Evolutionary conservation across 2,113 vertebrate genomes (phyloP).

Genomic region (Perca schrenkii): DNA sequence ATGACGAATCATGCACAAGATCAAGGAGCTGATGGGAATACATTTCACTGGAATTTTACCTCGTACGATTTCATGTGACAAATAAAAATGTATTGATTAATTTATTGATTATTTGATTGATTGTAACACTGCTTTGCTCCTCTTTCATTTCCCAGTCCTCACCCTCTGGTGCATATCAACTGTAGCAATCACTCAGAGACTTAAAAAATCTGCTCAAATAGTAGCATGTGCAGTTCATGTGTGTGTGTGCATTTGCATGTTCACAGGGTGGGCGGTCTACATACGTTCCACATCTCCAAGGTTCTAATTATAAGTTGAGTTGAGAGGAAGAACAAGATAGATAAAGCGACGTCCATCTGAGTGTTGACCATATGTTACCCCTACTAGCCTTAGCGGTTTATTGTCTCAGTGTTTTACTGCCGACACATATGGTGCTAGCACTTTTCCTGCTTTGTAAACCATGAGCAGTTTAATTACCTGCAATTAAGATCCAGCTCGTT

Average conservation of each 20-base stretch:
- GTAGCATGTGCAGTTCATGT: neutral
- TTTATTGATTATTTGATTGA: too few relatives aligned
- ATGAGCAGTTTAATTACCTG: conserved; percentile 57
- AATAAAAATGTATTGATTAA: too few relatives aligned
- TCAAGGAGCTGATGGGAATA: too few relatives aligned
- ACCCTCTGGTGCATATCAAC: conserved; percentile 32
- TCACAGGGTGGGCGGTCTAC: neutral
- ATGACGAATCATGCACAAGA: too few relatives aligned
- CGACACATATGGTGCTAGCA: conserved; percentile 34
- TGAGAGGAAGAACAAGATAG: conserved; percentile 12
- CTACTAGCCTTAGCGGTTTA: neutral
- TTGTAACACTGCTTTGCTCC: neutral
- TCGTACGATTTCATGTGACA: too few relatives aligned
- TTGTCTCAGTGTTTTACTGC: conserved; percentile 34
- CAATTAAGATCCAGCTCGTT: conserved; percentile 58
- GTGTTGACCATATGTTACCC: conserved; percentile 16
- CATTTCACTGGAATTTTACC: too few relatives aligned
- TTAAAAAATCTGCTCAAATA: neutral
- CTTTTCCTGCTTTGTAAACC: conserved; percentile 47
- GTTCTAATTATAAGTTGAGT: conserved; percentile 37
- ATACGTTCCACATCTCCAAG: conserved; percentile 6
- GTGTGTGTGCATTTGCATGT: conserved; percentile 6
- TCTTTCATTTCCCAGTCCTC: neutral
- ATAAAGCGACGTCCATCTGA: conserved; percentile 5
- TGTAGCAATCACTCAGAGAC: neutral